Conservation (phyloP, 2,113 vertebrate species). For the Acinonyx jubatus region DNA sequence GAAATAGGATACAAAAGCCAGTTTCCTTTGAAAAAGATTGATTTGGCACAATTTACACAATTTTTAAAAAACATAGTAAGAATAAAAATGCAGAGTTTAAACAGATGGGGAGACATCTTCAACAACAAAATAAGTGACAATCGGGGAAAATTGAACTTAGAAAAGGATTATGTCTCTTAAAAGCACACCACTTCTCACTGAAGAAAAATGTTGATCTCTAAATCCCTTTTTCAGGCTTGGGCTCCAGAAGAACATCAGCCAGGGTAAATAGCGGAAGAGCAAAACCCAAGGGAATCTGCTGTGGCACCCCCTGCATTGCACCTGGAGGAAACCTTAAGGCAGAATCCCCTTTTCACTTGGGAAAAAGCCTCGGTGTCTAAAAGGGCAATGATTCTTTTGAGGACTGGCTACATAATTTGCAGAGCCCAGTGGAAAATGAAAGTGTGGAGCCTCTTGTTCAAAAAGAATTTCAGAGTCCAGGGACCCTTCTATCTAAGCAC, state of each 20-base stretch:
- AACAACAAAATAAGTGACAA: background rate
- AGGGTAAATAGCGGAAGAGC: background rate
- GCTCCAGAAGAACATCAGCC: constrained; percentile 35
- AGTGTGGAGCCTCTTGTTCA: background rate
- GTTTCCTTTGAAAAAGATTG: background rate
- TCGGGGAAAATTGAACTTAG: background rate
- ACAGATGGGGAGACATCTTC: background rate
- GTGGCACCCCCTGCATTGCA: background rate
- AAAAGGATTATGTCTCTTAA: background rate
- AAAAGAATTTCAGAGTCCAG: background rate
- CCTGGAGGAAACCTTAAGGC: background rate
- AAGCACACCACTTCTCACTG: background rate
- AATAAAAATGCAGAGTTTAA: background rate
- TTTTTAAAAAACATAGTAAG: background rate
- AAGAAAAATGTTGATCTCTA: constrained; percentile 41
- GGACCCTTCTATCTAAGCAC: background rate
- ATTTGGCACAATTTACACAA: background rate
- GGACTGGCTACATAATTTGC: background rate
- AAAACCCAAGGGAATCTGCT: background rate
- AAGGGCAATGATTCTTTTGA: background rate
- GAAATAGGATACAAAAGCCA: background rate
- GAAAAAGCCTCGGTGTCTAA: background rate
- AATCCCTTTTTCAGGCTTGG: background rate
- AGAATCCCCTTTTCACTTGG: background rate
- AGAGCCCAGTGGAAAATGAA: background rate